Evolutionary conservation across 2,113 vertebrate species (phyloP).

Genomic region (Athene noctua): DNA sequence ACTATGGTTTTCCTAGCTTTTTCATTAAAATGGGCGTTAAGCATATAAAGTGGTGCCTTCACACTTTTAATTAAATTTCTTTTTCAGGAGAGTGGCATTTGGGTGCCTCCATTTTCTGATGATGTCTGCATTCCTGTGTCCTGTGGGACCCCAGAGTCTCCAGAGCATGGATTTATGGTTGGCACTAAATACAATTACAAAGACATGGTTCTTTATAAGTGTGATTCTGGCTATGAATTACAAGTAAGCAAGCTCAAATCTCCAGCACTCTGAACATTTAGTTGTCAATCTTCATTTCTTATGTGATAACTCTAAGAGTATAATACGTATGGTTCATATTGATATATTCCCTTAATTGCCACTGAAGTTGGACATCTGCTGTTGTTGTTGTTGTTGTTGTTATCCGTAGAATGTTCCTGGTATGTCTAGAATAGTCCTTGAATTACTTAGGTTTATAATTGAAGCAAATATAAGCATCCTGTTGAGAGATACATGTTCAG

Average conservation of each 20-base stretch:
- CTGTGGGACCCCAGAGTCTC: slow-evolving; percentile 81
- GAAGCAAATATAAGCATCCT: not conserved
- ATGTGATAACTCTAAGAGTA: not conserved
- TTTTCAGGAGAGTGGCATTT: slow-evolving; percentile 81
- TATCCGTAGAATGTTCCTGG: not conserved
- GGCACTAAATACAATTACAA: slow-evolving; percentile 81
- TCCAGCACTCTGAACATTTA: not conserved
- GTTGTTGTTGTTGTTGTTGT: not conserved
- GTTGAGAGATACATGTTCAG: not conserved
- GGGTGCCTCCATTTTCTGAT: slow-evolving; percentile 84
- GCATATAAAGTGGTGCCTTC: not conserved
- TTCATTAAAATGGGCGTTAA: not conserved
- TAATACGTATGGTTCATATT: not conserved
- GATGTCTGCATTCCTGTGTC: slow-evolving; percentile 81
- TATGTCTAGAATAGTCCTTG: not conserved
- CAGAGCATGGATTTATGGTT: slow-evolving; percentile 79
- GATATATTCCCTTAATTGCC: not conserved
- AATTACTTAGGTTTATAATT: not conserved
- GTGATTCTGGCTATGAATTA: slow-evolving; percentile 86
- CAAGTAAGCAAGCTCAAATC: slow-evolving; percentile 76
- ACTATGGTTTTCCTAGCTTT: not conserved
- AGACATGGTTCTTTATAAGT: slow-evolving; percentile 82
- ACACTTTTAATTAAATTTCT: not conserved
- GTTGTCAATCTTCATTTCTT: not conserved
- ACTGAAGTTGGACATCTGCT: not conserved